These are phyloP conservation scores for Periphyllus acericola DNA, from an alignment of 2,888 invertebrate species.

Conservation along the genomic window DNA sequence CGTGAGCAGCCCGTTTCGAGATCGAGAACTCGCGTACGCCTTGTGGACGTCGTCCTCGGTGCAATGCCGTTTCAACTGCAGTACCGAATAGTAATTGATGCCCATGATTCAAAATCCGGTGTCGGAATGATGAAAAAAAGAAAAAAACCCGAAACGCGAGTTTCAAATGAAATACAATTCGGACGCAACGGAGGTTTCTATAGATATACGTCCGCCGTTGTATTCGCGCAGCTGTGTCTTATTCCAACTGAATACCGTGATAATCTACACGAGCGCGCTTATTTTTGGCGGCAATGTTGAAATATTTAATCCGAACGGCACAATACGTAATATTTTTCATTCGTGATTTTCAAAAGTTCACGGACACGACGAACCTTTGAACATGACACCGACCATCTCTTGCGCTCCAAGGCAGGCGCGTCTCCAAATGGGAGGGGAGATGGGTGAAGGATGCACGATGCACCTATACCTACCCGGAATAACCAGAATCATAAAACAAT, in stretches of 20 bases:
- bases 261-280: neutral
- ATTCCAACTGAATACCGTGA: neutral
- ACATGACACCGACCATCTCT: neutral
- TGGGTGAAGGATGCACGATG: no score
- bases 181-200: neutral
- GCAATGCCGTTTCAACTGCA: conserved; percentile 75
- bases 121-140: neutral
- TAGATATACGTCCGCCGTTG: neutral
- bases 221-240: neutral
- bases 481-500: no score
- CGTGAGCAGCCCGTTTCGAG: no score
- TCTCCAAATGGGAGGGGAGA: no score
- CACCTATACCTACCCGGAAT: no score
- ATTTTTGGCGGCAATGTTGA: neutral
- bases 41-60: conserved; percentile 73
- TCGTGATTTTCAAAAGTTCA: neutral
- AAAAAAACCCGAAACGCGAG: neutral
- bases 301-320: neutral
- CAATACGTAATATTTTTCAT: neutral
- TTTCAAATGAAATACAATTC: neutral
- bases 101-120: neutral
- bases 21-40: conserved; percentile 69
- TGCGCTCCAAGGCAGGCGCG: neutral
- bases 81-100: conserved; percentile 72
- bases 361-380: neutral